These are phyloP conservation scores for Rhysida immarginata DNA, from an alignment of 1,140 invertebrate genomes.

Conservation along the genomic window DNA sequence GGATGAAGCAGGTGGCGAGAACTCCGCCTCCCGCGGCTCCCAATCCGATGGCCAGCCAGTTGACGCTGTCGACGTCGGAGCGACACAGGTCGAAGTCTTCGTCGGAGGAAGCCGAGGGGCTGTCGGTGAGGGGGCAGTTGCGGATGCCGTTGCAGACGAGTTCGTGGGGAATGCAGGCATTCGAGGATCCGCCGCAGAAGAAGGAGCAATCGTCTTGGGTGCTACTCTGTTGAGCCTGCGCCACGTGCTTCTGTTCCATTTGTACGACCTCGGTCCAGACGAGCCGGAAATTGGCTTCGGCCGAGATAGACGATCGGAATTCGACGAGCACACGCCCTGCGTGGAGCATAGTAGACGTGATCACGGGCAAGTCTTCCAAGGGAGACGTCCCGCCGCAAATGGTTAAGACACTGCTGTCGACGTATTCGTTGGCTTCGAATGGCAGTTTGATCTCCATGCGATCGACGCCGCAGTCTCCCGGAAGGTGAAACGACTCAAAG, in stretches of 20 bases:
- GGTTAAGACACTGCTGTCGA: background rate
- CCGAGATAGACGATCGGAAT: background rate
- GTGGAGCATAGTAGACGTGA: background rate
- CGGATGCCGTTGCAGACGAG: conserved; percentile 71
- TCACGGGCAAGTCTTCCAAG: conserved; percentile 1
- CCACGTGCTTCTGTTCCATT: conserved; percentile 32
- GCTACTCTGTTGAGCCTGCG: background rate
- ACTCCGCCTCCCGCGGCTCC: conserved; percentile 31
- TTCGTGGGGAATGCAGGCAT: conserved; percentile 59
- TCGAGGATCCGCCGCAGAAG: conserved; percentile 54
- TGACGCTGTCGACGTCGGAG: conserved; percentile 25
- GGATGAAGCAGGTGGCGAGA: conserved; percentile 30
- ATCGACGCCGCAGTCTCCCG: conserved; percentile 3
- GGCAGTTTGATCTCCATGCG: conserved; percentile 7
- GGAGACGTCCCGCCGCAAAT: conserved; percentile 3
- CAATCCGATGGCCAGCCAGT: conserved; percentile 36
- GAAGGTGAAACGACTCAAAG: conserved; percentile 49
- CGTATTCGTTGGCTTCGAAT: background rate
- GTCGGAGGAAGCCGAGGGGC: conserved; percentile 26
- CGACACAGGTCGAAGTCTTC: conserved; percentile 46
- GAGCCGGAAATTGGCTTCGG: conserved; percentile 59
- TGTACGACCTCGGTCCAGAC: conserved; percentile 80
- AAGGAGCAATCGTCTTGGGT: conserved; percentile 42
- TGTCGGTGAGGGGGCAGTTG: conserved; percentile 49
- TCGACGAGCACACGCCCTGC: conserved; percentile 6